Evolutionary conservation across 1,140 invertebrate genomes (phyloP).

Genomic region (Xylocopa sonorina): DNA sequence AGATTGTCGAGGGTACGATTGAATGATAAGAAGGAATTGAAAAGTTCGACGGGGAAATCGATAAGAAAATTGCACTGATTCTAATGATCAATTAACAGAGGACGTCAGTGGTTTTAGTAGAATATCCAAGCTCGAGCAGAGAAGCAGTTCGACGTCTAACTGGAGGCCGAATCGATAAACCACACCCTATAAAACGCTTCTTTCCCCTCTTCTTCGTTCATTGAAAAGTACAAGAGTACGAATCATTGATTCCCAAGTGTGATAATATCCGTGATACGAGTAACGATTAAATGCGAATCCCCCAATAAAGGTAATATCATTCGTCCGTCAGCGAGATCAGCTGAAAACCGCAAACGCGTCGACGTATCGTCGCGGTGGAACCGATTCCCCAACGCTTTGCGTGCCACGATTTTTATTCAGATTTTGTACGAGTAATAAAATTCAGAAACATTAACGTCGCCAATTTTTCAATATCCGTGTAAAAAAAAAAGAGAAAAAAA

Average conservation of each 20-base stretch:
- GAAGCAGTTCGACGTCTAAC: neutral
- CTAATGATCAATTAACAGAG: too few relatives aligned
- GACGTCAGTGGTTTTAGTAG: too few relatives aligned
- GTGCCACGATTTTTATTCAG: neutral
- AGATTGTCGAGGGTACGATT: too few relatives aligned
- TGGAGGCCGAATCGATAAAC: neutral
- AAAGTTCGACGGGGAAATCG: too few relatives aligned
- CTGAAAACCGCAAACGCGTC: conserved; percentile 67
- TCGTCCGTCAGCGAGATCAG: conserved; percentile 70
- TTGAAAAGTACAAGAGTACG: conserved; percentile 48
- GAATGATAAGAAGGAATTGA: too few relatives aligned
- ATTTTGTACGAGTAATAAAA: neutral
- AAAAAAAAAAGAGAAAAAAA: neutral
- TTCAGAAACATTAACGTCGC: neutral
- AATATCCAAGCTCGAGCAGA: neutral
- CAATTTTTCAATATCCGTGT: neutral
- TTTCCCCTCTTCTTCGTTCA: neutral
- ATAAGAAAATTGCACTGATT: too few relatives aligned
- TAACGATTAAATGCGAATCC: conserved; percentile 77
- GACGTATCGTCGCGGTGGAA: conserved; percentile 23
- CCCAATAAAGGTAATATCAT: conserved; percentile 78
- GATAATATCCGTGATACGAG: conserved; percentile 63
- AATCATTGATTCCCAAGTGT: conserved; percentile 53
- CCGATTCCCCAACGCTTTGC: neutral
- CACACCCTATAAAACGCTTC: neutral